Conservation (phyloP, 2,888 invertebrate genomes). For the Imbricaverruca yamaguchii region DNA sequence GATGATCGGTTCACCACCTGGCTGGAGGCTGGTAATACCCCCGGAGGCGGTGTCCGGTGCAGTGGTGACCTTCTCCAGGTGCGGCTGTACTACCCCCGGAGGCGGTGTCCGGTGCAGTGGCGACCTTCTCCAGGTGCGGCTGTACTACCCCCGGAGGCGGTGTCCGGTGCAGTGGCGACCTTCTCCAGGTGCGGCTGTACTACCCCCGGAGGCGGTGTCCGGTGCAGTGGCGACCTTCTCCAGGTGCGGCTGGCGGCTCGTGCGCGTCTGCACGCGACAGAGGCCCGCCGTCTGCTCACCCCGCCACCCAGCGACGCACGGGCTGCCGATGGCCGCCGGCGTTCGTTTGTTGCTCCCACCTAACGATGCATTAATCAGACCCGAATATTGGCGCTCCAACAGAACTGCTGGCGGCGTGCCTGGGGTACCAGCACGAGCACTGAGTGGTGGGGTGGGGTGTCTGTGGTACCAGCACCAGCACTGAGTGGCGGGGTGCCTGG, state of each 20-base stretch:
- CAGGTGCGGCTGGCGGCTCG: background rate
- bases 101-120: too few species aligned
- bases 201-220: background rate
- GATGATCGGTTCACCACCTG: too few species aligned
- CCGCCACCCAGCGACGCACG: background rate
- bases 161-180: background rate
- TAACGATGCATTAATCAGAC: conserved; percentile 1
- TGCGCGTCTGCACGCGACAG: too few species aligned
- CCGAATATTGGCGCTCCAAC: background rate
- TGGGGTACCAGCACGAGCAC: too few species aligned
- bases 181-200: background rate
- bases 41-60: too few species aligned
- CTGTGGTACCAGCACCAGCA: too few species aligned
- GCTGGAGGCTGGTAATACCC: too few species aligned
- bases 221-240: background rate
- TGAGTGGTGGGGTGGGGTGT: too few species aligned
- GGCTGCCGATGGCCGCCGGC: background rate
- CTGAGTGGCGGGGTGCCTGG: too few species aligned
- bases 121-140: too few species aligned
- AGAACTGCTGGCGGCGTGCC: background rate
- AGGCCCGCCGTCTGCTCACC: background rate
- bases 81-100: too few species aligned
- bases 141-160: background rate
- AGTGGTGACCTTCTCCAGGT: too few species aligned
- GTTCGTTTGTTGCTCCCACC: background rate